Evolutionary conservation across 2,888 invertebrate genomes (phyloP).

Genomic region (Hirtodrosophila confusa): DNA sequence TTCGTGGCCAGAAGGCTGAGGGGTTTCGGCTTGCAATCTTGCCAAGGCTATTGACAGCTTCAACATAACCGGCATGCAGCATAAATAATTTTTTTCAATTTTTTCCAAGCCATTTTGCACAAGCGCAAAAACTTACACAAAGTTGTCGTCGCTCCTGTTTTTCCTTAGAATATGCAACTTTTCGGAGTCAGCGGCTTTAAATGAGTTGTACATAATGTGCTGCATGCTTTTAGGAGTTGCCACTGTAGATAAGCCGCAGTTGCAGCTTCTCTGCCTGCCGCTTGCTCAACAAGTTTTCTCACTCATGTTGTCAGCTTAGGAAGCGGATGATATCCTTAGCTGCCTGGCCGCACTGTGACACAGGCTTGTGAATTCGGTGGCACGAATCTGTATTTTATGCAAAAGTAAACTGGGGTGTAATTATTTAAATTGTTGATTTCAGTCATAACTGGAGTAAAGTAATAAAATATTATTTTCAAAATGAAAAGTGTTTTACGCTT

Average conservation of each 20-base stretch:
- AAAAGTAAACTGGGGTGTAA: no score
- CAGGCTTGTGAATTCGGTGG: not conserved
- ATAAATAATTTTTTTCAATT: conserved; percentile 76
- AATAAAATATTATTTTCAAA: no score
- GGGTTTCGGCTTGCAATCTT: conserved; percentile 24
- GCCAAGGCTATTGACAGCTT: conserved; percentile 70
- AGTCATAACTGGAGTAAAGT: no score
- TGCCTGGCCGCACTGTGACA: conserved; percentile 34
- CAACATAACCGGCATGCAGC: conserved; percentile 61
- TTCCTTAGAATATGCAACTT: conserved; percentile 28
- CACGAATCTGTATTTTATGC: no score
- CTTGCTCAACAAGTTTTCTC: conserved; percentile 71
- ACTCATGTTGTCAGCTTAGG: conserved; percentile 67
- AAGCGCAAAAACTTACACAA: conserved; percentile 62
- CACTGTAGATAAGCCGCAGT: conserved; percentile 42
- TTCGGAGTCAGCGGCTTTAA: conserved; percentile 66
- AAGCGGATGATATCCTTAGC: conserved; percentile 35
- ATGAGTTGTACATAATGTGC: conserved; percentile 69
- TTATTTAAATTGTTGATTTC: no score
- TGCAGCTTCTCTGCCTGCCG: conserved; percentile 17
- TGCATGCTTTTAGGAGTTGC: conserved; percentile 49
- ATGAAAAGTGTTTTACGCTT: no score
- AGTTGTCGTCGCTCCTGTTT: conserved; percentile 57
- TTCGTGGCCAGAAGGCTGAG: not conserved
- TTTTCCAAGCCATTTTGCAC: conserved; percentile 74